phyloP scores from a whole-genome alignment of 2,888 invertebrate genomes.

The Stratiomys singularior region DNA sequence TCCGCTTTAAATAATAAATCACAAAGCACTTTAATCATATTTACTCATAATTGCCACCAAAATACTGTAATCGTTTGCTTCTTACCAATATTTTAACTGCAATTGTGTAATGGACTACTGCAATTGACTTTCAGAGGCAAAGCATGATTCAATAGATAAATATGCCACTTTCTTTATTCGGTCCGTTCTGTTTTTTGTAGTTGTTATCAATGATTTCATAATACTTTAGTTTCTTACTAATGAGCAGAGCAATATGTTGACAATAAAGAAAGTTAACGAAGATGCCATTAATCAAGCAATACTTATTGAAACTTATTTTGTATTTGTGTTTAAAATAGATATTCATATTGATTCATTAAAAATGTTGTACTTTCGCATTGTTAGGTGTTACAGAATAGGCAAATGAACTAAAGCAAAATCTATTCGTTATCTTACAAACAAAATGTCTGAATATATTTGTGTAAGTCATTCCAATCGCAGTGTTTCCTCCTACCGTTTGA shows the following conservation, averaged over 20 bases:
- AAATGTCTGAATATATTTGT: background rate
- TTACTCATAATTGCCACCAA: constrained; percentile 44
- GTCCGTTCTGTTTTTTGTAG: background rate
- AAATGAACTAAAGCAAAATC: constrained; percentile 2
- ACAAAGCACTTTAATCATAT: constrained; percentile 43
- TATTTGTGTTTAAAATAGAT: constrained; percentile 13
- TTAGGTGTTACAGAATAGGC: background rate
- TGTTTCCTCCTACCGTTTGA: background rate
- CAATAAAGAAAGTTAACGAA: constrained; percentile 11
- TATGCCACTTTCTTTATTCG: constrained; percentile 36
- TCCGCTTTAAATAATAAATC: constrained; percentile 46
- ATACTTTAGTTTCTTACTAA: constrained; percentile 5
- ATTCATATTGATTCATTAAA: background rate
- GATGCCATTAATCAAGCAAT: background rate
- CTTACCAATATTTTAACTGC: background rate
- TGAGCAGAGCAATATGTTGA: constrained; percentile 2
- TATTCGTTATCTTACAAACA: background rate
- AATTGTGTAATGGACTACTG: background rate
- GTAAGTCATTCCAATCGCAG: background rate
- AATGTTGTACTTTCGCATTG: constrained; percentile 18
- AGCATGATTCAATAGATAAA: constrained; percentile 32
- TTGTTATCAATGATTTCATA: background rate
- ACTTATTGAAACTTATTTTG: constrained; percentile 19
- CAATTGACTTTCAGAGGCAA: constrained; percentile 30
- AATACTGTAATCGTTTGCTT: constrained; percentile 10